Conservation (phyloP, 2,888 invertebrate genomes). For the Gonocerus acuteangulatus region DNA sequence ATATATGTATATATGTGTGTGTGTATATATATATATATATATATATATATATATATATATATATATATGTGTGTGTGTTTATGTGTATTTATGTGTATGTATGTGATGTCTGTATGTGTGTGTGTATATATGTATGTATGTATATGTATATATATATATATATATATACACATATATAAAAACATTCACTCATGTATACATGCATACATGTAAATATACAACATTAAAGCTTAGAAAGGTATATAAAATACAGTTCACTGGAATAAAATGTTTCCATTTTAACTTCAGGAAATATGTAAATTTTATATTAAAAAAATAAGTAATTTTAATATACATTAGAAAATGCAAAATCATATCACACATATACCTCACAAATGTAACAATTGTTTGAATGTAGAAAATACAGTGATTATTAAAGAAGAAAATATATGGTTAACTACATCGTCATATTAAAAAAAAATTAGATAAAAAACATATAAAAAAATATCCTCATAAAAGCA, state of each 20-base stretch:
- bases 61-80: no score
- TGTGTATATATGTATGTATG: no score
- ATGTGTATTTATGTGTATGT: no score
- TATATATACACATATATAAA: no score
- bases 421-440: slow-evolving; percentile 6
- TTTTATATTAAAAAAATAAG: slow-evolving; percentile 30
- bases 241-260: slow-evolving; percentile 2
- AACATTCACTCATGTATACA: not conserved
- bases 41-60: no score
- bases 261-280: slow-evolving; percentile 23
- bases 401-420: slow-evolving; percentile 24
- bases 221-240: slow-evolving; percentile 6
- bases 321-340: slow-evolving; percentile 32
- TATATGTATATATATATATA: no score
- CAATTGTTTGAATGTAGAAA: slow-evolving; percentile 33
- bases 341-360: slow-evolving; percentile 38
- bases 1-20: no score
- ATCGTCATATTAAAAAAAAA: no score
- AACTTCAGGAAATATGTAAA: slow-evolving; percentile 26
- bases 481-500: slow-evolving; percentile 19
- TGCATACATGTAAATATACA: not conserved
- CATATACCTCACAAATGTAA: slow-evolving; percentile 38
- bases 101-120: no score
- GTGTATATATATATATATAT: not conserved
- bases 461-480: no score